These are phyloP conservation scores for Alligator sinensis DNA, from an alignment of 2,113 vertebrate species.

Conservation along the genomic window DNA sequence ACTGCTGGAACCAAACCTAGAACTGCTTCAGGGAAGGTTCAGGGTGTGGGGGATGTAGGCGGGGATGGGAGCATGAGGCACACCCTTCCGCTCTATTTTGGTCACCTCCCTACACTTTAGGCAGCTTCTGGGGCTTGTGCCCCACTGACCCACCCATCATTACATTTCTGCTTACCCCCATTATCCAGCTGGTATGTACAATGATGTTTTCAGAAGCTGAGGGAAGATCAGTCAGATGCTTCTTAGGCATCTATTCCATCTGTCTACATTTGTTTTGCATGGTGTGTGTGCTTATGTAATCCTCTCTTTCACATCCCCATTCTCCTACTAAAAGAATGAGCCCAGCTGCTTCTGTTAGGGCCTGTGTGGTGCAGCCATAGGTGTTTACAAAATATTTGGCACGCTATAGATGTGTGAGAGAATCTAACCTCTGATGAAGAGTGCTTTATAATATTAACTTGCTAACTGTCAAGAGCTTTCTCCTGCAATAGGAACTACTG, in stretches of 20 bases:
- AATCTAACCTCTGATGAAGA: not conserved
- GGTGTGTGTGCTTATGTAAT: not conserved
- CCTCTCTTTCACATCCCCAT: not conserved
- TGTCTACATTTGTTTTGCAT: not conserved
- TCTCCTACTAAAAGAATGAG: not conserved
- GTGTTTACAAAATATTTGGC: not conserved
- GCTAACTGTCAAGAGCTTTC: not conserved
- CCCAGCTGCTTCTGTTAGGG: not conserved
- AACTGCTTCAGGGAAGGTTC: too few species aligned
- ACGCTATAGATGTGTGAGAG: not conserved
- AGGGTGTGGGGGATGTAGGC: too few species aligned
- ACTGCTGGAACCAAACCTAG: too few species aligned
- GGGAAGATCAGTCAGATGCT: not conserved
- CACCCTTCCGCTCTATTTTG: too few species aligned
- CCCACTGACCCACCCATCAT: too few species aligned
- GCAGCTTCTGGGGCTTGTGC: too few species aligned
- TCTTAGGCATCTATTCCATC: not conserved
- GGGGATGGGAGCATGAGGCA: too few species aligned
- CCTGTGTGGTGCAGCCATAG: not conserved
- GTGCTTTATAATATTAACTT: not conserved
- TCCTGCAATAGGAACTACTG: not conserved
- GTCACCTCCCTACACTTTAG: too few species aligned
- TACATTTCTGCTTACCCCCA: not conserved
- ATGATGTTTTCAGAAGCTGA: not conserved
- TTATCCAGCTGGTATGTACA: not conserved